Evolutionary conservation across 2,888 invertebrate genomes (phyloP), one percentile per base, ranked within the genome.

Genomic region (Ctenicera cuprea): DNA sequence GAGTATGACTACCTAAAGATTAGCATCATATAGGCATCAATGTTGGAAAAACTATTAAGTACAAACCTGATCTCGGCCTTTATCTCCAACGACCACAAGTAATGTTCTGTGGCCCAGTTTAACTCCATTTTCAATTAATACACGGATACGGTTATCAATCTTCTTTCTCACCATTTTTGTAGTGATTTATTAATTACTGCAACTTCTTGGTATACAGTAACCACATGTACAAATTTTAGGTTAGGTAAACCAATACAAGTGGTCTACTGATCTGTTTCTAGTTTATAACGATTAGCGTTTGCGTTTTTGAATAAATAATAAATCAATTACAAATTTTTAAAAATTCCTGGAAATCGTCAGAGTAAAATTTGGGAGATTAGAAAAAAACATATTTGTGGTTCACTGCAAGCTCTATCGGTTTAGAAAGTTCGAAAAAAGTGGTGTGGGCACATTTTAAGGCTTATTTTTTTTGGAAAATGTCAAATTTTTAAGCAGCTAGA

Each of bases 71-170:
- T 99, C 98, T 85, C 94, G 91, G 16, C 95, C 95, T 89, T 98
- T 98, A 85, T 99, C 97, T 1, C 99, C 99, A 41, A 99, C 96
- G 63, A 99, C 90, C 54, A 97, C 92, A 88, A 99, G 96, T 92
- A 99, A 92, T 2, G 97, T 96, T 68, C 99, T 91, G 84, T 99
- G 98, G 0, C 95, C 94, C 63, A 92, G 86, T 83, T 93, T 92
- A 57, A 98, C 96, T 30, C 98, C 98, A 94, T 98, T 98, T 88
- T 99, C 99, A 83, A 99, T 98, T 88, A 99, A 91, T 20, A 96
- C 92, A 61, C 98, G 92, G 75, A 99, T 95, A 67, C 99, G 92
- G 85, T 98, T 98, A 86, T 99, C 99, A 82, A 99, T 95, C 89
- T 99, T 99, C 88, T 97, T 97, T 80, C 95, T 92, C 48, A 94